These are phyloP conservation scores for Enteromius trimaculatus DNA, from an alignment of 2,797 vertebrate genomes.

Conservation along the genomic window DNA sequence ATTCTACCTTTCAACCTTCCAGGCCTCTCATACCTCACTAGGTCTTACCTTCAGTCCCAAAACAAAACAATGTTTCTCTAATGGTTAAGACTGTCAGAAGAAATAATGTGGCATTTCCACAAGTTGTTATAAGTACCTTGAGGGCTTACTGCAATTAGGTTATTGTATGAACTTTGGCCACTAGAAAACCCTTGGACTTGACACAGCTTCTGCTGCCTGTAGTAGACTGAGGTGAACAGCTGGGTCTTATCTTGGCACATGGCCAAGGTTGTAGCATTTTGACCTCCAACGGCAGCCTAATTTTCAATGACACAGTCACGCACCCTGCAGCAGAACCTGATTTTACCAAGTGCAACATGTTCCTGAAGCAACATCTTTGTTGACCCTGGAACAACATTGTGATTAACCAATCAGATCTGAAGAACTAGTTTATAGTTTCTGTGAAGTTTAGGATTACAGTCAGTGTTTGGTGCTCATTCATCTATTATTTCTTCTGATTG, in stretches of 20 bases:
- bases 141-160: slow-evolving; percentile 18
- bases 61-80: background rate
- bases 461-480: too few species aligned
- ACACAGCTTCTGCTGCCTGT: background rate
- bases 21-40: slow-evolving; percentile 24
- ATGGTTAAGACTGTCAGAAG: background rate
- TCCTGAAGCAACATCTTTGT: too few species aligned
- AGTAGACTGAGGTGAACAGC: slow-evolving; percentile 7
- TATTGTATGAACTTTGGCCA: slow-evolving; percentile 33
- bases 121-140: slow-evolving; percentile 20
- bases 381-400: too few species aligned
- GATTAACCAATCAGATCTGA: too few species aligned
- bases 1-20: slow-evolving; percentile 57
- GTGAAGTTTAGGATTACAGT: too few species aligned
- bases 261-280: background rate
- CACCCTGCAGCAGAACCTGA: background rate
- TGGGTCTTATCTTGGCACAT: slow-evolving; percentile 3
- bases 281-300: background rate
- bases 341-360: too few species aligned
- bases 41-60: background rate
- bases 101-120: slow-evolving; percentile 33
- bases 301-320: background rate
- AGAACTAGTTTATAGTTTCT: too few species aligned
- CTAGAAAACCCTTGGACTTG: background rate
- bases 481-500: too few species aligned